Percentiles rank a stretch among this genome's conserved stretches.
Evolutionary conservation across 2,113 vertebrate species (phyloP).

Genomic region (Lophius piscatorius): DNA sequence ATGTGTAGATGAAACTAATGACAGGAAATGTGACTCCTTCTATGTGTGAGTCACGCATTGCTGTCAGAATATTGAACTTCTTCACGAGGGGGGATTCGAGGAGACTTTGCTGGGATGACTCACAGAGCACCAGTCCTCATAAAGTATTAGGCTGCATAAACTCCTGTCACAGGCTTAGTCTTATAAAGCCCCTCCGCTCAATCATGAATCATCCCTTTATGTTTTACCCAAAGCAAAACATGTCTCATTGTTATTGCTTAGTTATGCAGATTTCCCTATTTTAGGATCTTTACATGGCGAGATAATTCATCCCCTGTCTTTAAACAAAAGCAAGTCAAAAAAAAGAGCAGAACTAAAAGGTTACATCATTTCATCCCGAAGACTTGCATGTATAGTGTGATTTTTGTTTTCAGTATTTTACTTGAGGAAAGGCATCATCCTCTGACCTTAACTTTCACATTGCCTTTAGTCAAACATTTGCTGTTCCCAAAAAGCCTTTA

Average conservation of each 20-base stretch:
- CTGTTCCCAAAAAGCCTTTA: conserved; percentile 33
- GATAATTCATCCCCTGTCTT: too few relatives aligned
- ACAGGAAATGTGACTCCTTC: conserved; percentile 27
- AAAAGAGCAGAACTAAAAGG: neutral
- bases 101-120: conserved; percentile 53
- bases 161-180: conserved; percentile 44
- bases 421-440: conserved; percentile 22
- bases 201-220: conserved; percentile 36
- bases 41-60: conserved; percentile 14
- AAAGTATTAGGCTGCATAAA: conserved; percentile 56
- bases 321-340: neutral
- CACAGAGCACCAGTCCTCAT: conserved; percentile 48
- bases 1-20: conserved; percentile 40
- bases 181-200: conserved; percentile 11
- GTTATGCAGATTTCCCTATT: neutral
- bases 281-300: neutral
- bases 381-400: neutral
- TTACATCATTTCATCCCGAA: neutral
- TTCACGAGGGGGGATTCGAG: conserved; percentile 45
- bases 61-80: conserved; percentile 44
- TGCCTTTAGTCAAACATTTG: conserved; percentile 25
- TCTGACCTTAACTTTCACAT: conserved; percentile 37
- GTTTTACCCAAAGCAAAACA: neutral
- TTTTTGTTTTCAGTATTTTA: neutral
- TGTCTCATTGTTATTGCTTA: neutral